Evolutionary conservation across 2,888 invertebrate species (phyloP).

Genomic region (Suillia variegata): DNA sequence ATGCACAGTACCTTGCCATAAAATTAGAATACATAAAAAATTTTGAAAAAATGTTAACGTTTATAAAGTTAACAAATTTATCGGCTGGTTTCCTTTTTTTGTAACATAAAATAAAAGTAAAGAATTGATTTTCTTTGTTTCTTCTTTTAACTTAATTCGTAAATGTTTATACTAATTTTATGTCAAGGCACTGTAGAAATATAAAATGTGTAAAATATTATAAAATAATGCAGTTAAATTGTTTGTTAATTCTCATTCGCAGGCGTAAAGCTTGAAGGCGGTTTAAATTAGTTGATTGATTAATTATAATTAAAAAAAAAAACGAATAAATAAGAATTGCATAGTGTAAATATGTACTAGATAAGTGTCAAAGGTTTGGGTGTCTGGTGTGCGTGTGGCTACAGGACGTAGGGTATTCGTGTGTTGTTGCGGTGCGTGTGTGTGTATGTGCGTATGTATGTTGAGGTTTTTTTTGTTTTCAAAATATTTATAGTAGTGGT

Average conservation of each 20-base stretch:
- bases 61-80: no score
- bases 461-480: not conserved
- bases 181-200: no score
- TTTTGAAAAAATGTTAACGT: no score
- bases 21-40: no score
- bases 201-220: constrained; percentile 17
- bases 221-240: constrained; percentile 5
- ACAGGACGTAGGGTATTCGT: not conserved
- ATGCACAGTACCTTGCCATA: not conserved
- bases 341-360: not conserved
- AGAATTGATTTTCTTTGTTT: no score
- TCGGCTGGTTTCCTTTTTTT: no score
- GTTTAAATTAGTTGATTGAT: not conserved
- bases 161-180: no score
- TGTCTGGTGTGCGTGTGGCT: not conserved
- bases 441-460: not conserved
- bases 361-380: no score
- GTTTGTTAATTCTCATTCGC: constrained; percentile 19
- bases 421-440: not conserved
- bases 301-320: no score
- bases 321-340: no score
- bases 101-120: no score
- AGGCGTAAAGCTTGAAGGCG: constrained; percentile 21
- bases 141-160: no score
- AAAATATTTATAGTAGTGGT: not conserved